Evolutionary conservation across 2,113 vertebrate genomes (phyloP).

Genomic region (Cathartes aura): DNA sequence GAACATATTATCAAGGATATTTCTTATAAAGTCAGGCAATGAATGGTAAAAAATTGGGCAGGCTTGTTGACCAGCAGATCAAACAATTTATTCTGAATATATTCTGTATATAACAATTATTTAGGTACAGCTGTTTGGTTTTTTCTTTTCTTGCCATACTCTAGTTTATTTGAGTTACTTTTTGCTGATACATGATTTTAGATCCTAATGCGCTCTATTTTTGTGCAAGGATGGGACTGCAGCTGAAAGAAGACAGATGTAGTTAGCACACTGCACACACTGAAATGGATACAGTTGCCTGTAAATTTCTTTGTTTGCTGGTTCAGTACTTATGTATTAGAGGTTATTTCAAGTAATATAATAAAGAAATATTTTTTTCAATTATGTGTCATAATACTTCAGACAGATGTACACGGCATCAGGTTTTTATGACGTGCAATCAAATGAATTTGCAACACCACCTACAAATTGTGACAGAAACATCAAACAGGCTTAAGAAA

Average conservation of each 20-base stretch:
- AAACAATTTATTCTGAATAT: neutral
- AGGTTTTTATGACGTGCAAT: neutral
- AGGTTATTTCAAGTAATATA: neutral
- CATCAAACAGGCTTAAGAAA: neutral
- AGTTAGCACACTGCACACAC: neutral
- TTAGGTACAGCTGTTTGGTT: neutral
- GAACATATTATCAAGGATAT: neutral
- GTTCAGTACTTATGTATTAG: neutral
- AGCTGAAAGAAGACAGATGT: neutral
- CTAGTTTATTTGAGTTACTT: neutral
- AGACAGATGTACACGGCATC: neutral
- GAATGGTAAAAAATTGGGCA: neutral
- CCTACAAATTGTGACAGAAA: neutral
- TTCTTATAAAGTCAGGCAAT: neutral
- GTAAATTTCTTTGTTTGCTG: neutral
- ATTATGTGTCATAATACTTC: neutral
- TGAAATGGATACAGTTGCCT: neutral
- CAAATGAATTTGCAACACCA: neutral
- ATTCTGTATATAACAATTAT: neutral
- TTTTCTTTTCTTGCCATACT: neutral
- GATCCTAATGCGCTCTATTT: neutral
- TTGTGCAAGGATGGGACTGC: neutral
- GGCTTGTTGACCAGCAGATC: neutral
- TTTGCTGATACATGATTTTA: neutral
- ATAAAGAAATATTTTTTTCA: neutral